These are phyloP conservation scores for Exephanes ischioxanthus DNA, from an alignment of 2,888 invertebrate genomes.

Conservation along the genomic window DNA sequence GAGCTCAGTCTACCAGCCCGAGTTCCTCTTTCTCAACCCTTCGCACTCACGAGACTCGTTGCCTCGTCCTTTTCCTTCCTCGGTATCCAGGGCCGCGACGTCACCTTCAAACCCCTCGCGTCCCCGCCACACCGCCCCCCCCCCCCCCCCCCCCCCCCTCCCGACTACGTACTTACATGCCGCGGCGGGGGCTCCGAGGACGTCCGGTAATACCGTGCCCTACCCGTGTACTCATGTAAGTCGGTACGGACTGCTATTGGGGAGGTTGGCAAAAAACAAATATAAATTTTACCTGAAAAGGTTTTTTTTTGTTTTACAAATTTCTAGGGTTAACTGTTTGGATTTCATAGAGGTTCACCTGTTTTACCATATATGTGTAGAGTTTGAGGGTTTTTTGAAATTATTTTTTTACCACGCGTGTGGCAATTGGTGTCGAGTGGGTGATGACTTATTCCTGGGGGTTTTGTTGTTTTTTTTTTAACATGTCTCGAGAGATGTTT, in stretches of 20 bases:
- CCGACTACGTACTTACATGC: slow-evolving; percentile 78
- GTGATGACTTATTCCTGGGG: too few relatives aligned
- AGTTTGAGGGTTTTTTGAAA: too few relatives aligned
- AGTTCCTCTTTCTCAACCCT: slow-evolving; percentile 72
- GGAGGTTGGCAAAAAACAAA: not conserved
- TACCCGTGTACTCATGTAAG: not conserved
- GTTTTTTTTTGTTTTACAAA: too few relatives aligned
- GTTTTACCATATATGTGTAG: too few relatives aligned
- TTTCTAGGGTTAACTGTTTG: too few relatives aligned
- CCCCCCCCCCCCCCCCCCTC: slow-evolving; percentile 65
- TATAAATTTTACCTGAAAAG: too few relatives aligned
- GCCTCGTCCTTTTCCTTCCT: slow-evolving; percentile 45
- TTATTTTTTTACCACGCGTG: too few relatives aligned
- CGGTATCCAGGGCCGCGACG: slow-evolving; percentile 37
- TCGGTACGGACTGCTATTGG: not conserved
- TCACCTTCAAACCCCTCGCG: slow-evolving; percentile 52
- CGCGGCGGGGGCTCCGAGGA: slow-evolving; percentile 35
- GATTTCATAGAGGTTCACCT: too few relatives aligned
- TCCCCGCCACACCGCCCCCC: slow-evolving; percentile 36
- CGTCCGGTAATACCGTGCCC: slow-evolving; percentile 56
- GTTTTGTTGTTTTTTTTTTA: too few relatives aligned
- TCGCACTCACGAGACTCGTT: slow-evolving; percentile 31
- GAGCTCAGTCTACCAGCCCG: slow-evolving; percentile 56
- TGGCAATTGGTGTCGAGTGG: too few relatives aligned
- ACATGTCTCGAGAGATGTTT: too few relatives aligned